phyloP scores from a whole-genome alignment of 2,113 vertebrate species.

The Phaethornis superciliosus region DNA sequence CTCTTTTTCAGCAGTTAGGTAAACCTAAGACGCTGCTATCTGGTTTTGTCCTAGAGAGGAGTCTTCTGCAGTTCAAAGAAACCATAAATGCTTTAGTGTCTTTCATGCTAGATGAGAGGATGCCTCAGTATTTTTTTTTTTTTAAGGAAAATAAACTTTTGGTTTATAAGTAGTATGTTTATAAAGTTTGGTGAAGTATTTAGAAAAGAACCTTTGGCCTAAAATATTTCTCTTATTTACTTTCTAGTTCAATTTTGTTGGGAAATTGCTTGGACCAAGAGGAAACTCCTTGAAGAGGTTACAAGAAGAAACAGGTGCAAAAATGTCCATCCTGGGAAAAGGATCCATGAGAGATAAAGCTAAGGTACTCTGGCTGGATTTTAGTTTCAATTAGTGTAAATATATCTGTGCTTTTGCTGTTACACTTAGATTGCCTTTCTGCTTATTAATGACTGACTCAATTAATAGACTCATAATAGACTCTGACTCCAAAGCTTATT shows the following conservation, averaged over 20 bases:
- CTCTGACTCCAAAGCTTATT: neutral
- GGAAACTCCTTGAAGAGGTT: slow-evolving; percentile 99
- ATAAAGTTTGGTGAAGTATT: neutral
- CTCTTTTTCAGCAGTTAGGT: neutral
- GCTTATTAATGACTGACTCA: neutral
- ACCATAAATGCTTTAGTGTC: neutral
- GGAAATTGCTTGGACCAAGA: slow-evolving; percentile 97
- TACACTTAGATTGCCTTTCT: neutral
- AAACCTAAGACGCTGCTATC: neutral
- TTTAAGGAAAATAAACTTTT: neutral
- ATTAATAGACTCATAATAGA: neutral
- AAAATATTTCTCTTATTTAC: slow-evolving; percentile 40
- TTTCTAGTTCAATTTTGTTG: slow-evolving; percentile 98
- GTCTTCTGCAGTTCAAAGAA: neutral
- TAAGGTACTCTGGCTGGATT: slow-evolving; percentile 82
- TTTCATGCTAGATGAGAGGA: neutral
- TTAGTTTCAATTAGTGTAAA: neutral
- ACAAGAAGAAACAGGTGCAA: slow-evolving; percentile 98
- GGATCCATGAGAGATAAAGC: slow-evolving; percentile 99
- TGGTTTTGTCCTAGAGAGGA: neutral
- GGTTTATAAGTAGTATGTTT: neutral
- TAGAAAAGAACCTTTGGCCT: neutral
- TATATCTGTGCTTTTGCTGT: neutral
- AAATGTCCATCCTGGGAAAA: slow-evolving; percentile 99
- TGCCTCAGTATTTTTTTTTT: neutral